These are phyloP conservation scores for Cheilosia scutellata DNA, from an alignment of 2,888 invertebrate genomes.

Conservation along the genomic window DNA sequence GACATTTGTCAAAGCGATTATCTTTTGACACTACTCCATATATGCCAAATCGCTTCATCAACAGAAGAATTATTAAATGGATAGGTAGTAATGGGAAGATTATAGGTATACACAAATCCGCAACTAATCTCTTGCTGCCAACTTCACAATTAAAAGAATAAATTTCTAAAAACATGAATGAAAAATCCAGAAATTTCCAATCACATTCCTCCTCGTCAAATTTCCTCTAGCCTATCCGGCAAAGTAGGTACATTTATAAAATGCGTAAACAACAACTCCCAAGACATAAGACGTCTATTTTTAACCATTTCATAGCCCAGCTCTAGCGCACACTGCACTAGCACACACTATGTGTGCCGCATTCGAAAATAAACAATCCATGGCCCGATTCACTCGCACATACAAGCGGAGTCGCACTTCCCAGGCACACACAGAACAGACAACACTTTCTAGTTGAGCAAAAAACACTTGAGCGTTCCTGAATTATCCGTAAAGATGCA, in stretches of 20 bases:
- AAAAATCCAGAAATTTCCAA: conserved; percentile 17
- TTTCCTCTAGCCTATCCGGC: conserved; percentile 7
- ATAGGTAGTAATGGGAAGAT: too few species aligned
- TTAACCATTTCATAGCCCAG: conserved; percentile 34
- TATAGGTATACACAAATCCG: background rate
- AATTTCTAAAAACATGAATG: conserved; percentile 17
- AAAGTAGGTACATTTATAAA: conserved; percentile 33
- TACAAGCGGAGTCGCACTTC: conserved; percentile 17
- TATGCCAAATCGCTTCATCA: too few species aligned
- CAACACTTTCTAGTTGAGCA: conserved; percentile 9
- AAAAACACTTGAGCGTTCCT: conserved; percentile 61
- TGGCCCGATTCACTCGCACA: conserved; percentile 17
- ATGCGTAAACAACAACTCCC: conserved; percentile 56
- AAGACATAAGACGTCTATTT: conserved; percentile 51
- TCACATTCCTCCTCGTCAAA: conserved; percentile 30
- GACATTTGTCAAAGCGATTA: too few species aligned
- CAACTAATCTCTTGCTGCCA: background rate
- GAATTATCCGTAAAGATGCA: conserved; percentile 68
- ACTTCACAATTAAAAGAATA: background rate
- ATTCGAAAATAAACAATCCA: conserved; percentile 64
- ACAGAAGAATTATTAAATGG: too few species aligned
- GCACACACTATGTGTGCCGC: conserved; percentile 21
- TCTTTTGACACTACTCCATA: too few species aligned
- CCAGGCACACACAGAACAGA: background rate
- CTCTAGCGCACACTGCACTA: conserved; percentile 10